A percentile compares a stretch with the other conserved stretches of the same genome.
phyloP scores from a whole-genome alignment of 2,888 invertebrate genomes.

The Rhodophaea formosa region DNA sequence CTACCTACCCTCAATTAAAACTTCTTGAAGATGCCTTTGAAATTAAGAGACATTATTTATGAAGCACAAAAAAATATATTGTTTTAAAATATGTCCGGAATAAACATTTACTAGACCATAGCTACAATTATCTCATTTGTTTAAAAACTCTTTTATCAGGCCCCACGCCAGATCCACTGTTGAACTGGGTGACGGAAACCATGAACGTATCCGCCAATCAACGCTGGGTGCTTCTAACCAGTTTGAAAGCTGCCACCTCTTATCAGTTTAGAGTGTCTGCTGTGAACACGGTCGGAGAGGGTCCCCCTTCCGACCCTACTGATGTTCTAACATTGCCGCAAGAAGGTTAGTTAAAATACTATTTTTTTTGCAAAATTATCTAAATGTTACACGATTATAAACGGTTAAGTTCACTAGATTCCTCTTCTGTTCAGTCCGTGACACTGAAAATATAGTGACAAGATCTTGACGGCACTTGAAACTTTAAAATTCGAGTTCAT shows the following conservation, averaged over 20 bases:
- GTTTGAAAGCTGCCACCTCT: slow-evolving; percentile 95
- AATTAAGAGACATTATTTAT: no score
- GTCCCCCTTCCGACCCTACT: slow-evolving; percentile 93
- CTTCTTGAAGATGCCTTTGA: no score
- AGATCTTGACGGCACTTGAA: no score
- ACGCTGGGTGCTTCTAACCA: slow-evolving; percentile 89
- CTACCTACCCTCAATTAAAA: no score
- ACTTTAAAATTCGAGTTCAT: no score
- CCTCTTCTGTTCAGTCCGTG: no score
- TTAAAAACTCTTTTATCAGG: slow-evolving; percentile 70
- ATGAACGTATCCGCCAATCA: slow-evolving; percentile 91
- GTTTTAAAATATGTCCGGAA: no score
- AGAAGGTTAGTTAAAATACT: slow-evolving; percentile 83
- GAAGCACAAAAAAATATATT: no score
- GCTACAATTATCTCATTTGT: not conserved
- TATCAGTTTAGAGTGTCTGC: slow-evolving; percentile 99
- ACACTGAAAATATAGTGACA: no score
- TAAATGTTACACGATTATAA: no score
- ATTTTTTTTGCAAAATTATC: slow-evolving; percentile 32
- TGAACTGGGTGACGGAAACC: slow-evolving; percentile 94
- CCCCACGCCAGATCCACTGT: slow-evolving; percentile 90
- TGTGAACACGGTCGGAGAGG: slow-evolving; percentile 97
- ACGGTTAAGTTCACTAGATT: no score
- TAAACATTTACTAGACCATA: no score
- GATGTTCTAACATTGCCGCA: slow-evolving; percentile 95